Percentiles rank a stretch among this genome's conserved stretches.
Conservation (phyloP, 2,888 invertebrate genomes). For the Coenonympha arcania region DNA sequence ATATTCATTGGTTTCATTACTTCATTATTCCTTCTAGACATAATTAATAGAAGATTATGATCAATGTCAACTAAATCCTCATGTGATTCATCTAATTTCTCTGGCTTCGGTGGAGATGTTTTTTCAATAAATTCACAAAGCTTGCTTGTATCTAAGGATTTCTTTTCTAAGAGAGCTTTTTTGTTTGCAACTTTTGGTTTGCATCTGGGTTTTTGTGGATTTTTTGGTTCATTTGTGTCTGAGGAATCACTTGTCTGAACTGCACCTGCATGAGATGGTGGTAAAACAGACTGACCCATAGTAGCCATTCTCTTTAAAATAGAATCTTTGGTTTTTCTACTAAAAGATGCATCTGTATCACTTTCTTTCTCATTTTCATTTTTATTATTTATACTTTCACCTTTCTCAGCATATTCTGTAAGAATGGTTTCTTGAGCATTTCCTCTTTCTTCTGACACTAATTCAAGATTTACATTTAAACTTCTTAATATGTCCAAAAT, state of each 20-base stretch:
- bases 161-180: constrained; percentile 40
- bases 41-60: constrained; percentile 41
- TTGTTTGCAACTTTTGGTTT: constrained; percentile 41
- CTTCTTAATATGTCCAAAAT: constrained; percentile 41
- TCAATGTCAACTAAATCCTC: constrained; percentile 30
- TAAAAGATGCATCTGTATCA: constrained; percentile 55
- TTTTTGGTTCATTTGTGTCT: constrained; percentile 44
- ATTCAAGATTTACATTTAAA: constrained; percentile 39
- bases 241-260: constrained; percentile 55
- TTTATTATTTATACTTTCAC: constrained; percentile 11
- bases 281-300: constrained; percentile 64
- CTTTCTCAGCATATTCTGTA: not conserved
- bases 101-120: constrained; percentile 24
- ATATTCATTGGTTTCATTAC: constrained; percentile 35
- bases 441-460: constrained; percentile 23
- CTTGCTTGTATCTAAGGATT: constrained; percentile 30
- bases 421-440: constrained; percentile 12
- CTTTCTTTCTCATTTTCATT: constrained; percentile 40
- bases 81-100: constrained; percentile 14
- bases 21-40: constrained; percentile 35
- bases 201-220: constrained; percentile 43
- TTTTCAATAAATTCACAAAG: constrained; percentile 27
- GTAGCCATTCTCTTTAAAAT: constrained; percentile 61
- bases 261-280: constrained; percentile 35
- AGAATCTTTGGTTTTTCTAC: constrained; percentile 54